These are phyloP conservation scores for Chunga burmeisteri DNA, from an alignment of 2,113 vertebrate species.

Conservation along the genomic window DNA sequence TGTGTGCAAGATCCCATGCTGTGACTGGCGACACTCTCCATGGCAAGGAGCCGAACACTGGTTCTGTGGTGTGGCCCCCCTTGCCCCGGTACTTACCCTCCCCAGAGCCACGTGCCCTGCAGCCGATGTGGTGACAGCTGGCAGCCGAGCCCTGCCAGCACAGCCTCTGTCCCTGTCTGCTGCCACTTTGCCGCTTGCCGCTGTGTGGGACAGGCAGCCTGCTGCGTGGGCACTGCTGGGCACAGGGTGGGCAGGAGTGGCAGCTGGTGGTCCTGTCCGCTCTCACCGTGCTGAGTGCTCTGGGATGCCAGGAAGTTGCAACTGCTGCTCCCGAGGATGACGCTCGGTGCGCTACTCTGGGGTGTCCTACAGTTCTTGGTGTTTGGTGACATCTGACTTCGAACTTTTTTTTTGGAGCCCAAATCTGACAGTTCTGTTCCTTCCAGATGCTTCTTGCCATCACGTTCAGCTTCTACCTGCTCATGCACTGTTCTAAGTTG, in stretches of 20 bases:
- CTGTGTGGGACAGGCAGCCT: rapidly evolving
- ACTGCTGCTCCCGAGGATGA: rapidly evolving
- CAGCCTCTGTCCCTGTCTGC: background rate
- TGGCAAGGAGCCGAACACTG: rapidly evolving
- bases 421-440: background rate
- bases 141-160: background rate
- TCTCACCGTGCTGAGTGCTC: rapidly evolving
- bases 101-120: rapidly evolving
- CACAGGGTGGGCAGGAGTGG: background rate
- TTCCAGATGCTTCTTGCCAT: background rate
- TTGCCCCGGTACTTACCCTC: rapidly evolving
- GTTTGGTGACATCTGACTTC: rapidly evolving
- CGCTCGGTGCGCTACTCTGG: rapidly evolving
- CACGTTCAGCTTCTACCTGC: background rate
- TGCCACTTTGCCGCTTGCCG: background rate
- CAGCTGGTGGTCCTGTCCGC: rapidly evolving
- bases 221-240: background rate
- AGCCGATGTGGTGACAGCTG: too few relatives aligned
- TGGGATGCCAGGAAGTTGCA: background rate
- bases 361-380: background rate
- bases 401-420: background rate
- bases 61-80: too few relatives aligned
- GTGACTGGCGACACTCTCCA: background rate
- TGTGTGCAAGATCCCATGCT: rapidly evolving
- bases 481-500: background rate